Evolutionary conservation across 2,888 invertebrate species (phyloP), one percentile per base, ranked within the genome.

Genomic region (Serripes groenlandicus): DNA sequence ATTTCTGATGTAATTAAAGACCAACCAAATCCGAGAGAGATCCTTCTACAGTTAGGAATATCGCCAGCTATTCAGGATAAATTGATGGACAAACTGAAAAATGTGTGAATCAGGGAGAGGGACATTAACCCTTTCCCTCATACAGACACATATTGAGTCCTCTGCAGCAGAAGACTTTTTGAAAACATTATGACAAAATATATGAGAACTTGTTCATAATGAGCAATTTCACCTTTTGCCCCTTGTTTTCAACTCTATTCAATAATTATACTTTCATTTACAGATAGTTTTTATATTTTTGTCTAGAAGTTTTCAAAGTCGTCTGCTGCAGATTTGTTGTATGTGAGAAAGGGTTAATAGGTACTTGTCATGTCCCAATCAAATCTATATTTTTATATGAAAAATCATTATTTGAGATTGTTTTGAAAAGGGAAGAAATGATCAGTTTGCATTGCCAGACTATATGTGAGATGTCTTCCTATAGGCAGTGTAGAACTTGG

Each of bases 41-140:
- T 79, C 26, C 64, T 88, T 28, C 37, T 71, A 15, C n/a, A 49
- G 5, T 49, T 86, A 54, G 86, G 88, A 52, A 85, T 88, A 26
- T 56, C 81, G 1, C 66, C 84, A 26, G 56, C 34, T 37, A 83
- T 88, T 4, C 75, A 78, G 32, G 78, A 77, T 30, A 75, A 77
- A 52, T 62, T 86, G 7, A 35, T 83, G 23, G n/a, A 83, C 21
- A 77, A 42, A 70, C 62, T 81, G 3, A 26, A 11, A 3, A 56
- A 11, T 56, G 11, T 56, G 56, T 21, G 15, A 21, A 3, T 49
- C 21, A 21, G 21, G 2, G 18, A 49, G 2, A 11, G 28, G 23
- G 11, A 15, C 23, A 1, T 56, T 56, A 56, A 56, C 23, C 56
- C 56, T 56, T 56, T 2, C 3, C 56, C 3, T 23, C n/a, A 2